Conservation (phyloP, 2,888 invertebrate genomes). For the Cantharis nigra region DNA sequence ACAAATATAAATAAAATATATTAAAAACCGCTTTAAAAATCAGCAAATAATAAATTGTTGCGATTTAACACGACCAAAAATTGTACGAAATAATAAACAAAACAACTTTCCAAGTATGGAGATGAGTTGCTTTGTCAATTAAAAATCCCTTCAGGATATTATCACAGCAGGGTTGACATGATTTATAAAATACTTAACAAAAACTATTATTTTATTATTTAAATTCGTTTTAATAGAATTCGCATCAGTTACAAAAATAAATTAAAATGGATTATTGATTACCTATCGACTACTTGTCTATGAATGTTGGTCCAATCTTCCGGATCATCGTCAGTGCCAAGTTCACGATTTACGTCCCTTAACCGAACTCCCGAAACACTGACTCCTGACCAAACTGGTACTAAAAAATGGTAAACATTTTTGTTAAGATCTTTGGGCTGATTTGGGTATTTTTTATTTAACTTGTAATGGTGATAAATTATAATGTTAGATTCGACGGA, state of each 20-base stretch:
- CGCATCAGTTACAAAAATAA: neutral
- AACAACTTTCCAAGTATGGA: slow-evolving; percentile 3
- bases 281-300: slow-evolving; percentile 66
- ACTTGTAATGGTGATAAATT: no score
- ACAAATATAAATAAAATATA: slow-evolving; percentile 8
- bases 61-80: neutral
- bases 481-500: no score
- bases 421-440: neutral
- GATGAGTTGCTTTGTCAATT: slow-evolving; percentile 25
- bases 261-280: slow-evolving; percentile 1
- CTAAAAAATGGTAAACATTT: slow-evolving; percentile 22
- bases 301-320: slow-evolving; percentile 81
- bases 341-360: slow-evolving; percentile 60
- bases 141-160: slow-evolving; percentile 33
- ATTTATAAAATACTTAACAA: slow-evolving; percentile 16
- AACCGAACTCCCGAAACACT: slow-evolving; percentile 65
- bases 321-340: slow-evolving; percentile 61
- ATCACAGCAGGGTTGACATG: slow-evolving; percentile 29
- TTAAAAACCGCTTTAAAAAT: slow-evolving; percentile 3
- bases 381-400: slow-evolving; percentile 69
- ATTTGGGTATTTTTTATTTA: no score
- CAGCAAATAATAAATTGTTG: slow-evolving; percentile 9
- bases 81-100: neutral
- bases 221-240: neutral
- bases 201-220: neutral